These are phyloP conservation scores for Drosophila sordidula DNA, from an alignment of 2,888 invertebrate species.

Conservation along the genomic window DNA sequence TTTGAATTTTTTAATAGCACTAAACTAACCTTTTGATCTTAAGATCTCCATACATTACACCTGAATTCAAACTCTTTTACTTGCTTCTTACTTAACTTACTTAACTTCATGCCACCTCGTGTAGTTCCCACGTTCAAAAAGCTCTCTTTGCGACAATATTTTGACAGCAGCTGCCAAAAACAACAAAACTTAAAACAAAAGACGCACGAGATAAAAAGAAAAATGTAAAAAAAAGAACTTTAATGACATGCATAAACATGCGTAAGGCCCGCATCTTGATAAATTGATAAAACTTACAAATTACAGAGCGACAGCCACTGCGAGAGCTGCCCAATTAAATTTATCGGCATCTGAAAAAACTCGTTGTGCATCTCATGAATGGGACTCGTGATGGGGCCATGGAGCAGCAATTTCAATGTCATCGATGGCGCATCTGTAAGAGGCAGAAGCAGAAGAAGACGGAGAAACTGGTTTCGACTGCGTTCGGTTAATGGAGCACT, in stretches of 20 bases:
- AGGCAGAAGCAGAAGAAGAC: neutral
- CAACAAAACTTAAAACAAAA: constrained; percentile 31
- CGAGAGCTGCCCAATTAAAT: constrained; percentile 63
- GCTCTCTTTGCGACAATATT: constrained; percentile 42
- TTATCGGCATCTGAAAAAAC: constrained; percentile 55
- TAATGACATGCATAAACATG: constrained; percentile 71
- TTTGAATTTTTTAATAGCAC: too few species aligned
- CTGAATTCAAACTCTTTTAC: neutral
- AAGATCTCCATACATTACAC: neutral
- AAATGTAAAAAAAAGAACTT: constrained; percentile 9
- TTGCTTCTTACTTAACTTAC: neutral
- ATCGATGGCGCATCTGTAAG: constrained; percentile 21
- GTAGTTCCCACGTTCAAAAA: constrained; percentile 12
- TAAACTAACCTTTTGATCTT: too few species aligned
- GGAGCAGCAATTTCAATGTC: constrained; percentile 55
- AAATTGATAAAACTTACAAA: constrained; percentile 75
- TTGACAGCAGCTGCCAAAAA: constrained; percentile 72
- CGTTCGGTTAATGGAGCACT: constrained; percentile 23
- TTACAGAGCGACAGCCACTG: constrained; percentile 49
- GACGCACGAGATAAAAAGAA: constrained; percentile 3
- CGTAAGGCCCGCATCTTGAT: constrained; percentile 60
- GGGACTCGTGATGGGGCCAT: constrained; percentile 43
- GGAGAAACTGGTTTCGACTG: constrained; percentile 58
- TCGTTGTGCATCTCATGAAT: constrained; percentile 72
- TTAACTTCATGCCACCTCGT: neutral